Percentiles rank a stretch among this genome's conserved stretches.
Conservation (phyloP, 2,113 vertebrate genomes). For the Excalfactoria chinensis region DNA sequence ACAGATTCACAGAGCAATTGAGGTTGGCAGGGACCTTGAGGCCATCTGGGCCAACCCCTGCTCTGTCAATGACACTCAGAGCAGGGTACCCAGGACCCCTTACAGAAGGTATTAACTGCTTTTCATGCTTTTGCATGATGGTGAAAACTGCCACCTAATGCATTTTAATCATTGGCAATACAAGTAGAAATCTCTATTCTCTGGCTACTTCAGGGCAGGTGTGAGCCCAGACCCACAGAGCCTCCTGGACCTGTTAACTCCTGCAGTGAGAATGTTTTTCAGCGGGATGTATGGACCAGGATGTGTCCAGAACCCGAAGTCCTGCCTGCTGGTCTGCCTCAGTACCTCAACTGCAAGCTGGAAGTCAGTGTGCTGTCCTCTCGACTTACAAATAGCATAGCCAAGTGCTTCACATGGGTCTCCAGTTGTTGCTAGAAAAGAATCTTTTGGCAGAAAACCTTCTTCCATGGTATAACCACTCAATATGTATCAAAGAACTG, state of each 20-base stretch:
- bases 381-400: fast-evolving
- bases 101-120: not conserved
- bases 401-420: not conserved
- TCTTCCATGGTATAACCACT: not conserved
- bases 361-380: not conserved
- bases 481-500: not conserved
- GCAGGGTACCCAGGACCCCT: not conserved
- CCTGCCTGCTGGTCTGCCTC: not conserved
- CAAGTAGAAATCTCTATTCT: not conserved
- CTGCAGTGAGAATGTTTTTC: fast-evolving
- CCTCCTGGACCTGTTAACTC: fast-evolving
- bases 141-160: fast-evolving
- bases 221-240: fast-evolving
- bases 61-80: not conserved
- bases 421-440: not conserved
- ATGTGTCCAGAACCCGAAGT: not conserved
- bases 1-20: not conserved
- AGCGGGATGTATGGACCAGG: not conserved
- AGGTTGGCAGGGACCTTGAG: not conserved
- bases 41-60: not conserved
- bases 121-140: not conserved
- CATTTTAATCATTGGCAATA: not conserved
- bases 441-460: not conserved
- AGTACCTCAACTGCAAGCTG: not conserved
- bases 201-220: fast-evolving